Evolutionary conservation across 37 sponge, comb jelly and placozoan species (phyloP), one percentile per base, ranked within the genome.

Genomic region (Diacarnus erythraeanus): DNA sequence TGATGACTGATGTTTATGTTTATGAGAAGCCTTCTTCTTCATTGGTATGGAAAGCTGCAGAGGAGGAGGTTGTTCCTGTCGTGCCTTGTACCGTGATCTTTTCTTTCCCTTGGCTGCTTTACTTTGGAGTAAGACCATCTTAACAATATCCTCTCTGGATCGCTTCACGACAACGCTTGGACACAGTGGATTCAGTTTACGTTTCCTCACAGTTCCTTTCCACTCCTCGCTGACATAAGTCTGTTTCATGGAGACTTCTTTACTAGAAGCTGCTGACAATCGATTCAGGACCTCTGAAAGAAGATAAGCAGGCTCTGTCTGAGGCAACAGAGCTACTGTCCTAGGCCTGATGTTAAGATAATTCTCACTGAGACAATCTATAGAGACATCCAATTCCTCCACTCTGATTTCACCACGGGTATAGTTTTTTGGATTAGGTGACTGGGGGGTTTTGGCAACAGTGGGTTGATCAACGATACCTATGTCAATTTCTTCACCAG

Each of bases 181-280:
- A 60, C 61, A 76, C 37, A 76, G 40, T 9, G 77, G 77, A 21
- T 20, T 42, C 77, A 60, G 59, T 2, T 56, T 29, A n/a, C 77
- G 2, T 23, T 76, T 38, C 20, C 74, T 38, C 20, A 17, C 42
- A 2, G 10, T 36, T 2, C 42, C 51, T 54, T 74, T 74, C 42
- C 57, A 34, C 57, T 56, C 35, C 58, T 21, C 57, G 23, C 33
- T 17, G 17, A 30, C 31, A 65, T 41, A 37, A 40, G 31, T 12
- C 3, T 26, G 17, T 10, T 30, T 2, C 34, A 31, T 10, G 22
- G 61, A 60, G 5, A 17, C 66, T 3, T 30, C 9, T 26, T 18
- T 30, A 65, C 17, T 30, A 17, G 66, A 31, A 3, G 66, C 3
- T 2, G 9, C 17, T 12, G 31, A 26, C n/a, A n/a, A n/a, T n/a